Evolutionary conservation across 2,888 invertebrate genomes (phyloP), one percentile per base, ranked within the genome.

Genomic region (Cantharis nigra): DNA sequence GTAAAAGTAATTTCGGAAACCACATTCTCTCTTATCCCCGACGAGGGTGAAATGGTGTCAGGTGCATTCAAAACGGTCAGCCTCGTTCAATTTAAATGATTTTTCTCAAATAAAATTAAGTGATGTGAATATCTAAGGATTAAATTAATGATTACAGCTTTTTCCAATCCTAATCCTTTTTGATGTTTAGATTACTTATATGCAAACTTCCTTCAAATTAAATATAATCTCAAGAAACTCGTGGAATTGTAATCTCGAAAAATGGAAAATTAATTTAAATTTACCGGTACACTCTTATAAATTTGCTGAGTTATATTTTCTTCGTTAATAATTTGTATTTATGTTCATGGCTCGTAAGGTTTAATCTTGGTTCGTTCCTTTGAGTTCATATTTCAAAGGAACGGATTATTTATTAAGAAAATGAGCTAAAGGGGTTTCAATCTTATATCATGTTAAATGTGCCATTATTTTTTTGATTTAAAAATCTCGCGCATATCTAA

Each of bases 251-350:
- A 78, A 78, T 78, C 77, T 71, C 75, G 78, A 78, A 80, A 80
- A 81, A 80, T 82, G 78, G 80, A 81, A 82, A 82, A 82, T 82
- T 82, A 82, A 82, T 82, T 80, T 80, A 78, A 81, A 81, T 81
- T 79, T 77, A 78, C 79, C 76, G 77, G 75, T 73, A 76, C 72
- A 75, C 76, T 76, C 79, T 79, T 79, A 80, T 80, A 82, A 80
- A 81, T 82, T 80, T 75, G 82, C 82, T 81, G 81, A 81, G 78
- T 78, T 79, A 78, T 75, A 74, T 80, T 80, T 82, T 79, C 80
- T 81, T 80, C 77, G 80, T 71, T 77, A 74, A 78, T 80, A 80
- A 81, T 80, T 81, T 74, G 78, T 80, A 80, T 81, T 80, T 80
- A 80, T 80, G 77, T 73, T 69, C 75, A 74, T 74, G 74, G 74